Percentiles rank a stretch among this genome's conserved stretches.
Conservation (phyloP, 2,797 vertebrate species). For the Sarcophilus harrisii region DNA sequence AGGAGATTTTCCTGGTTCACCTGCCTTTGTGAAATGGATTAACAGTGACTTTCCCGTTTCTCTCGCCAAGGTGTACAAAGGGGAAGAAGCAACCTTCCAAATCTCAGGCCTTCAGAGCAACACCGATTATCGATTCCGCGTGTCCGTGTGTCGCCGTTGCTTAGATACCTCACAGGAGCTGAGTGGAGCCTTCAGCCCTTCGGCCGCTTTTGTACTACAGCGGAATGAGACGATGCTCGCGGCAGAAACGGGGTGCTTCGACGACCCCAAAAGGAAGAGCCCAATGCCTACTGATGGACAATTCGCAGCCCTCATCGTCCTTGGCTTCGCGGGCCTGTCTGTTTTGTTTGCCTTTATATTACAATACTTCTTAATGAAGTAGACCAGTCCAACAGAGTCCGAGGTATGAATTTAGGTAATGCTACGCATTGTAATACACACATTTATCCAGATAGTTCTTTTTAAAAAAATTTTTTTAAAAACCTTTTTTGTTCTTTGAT, state of each 20-base stretch:
- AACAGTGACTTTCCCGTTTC: slow-evolving; percentile 14
- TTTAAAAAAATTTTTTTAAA: slow-evolving; percentile 63
- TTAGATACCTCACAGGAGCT: slow-evolving; percentile 96
- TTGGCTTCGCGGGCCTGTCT: slow-evolving; percentile 93
- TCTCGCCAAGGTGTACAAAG: slow-evolving; percentile 92
- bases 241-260: slow-evolving; percentile 85
- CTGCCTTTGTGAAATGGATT: background rate
- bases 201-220: slow-evolving; percentile 91
- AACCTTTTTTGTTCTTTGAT: slow-evolving; percentile 83
- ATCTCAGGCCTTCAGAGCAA: slow-evolving; percentile 95
- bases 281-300: slow-evolving; percentile 95
- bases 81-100: slow-evolving; percentile 95
- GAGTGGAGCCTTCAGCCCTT: slow-evolving; percentile 95
- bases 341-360: slow-evolving; percentile 97
- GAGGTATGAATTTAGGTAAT: slow-evolving; percentile 89
- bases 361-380: slow-evolving; percentile 99
- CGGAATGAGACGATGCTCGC: slow-evolving; percentile 87
- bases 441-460: slow-evolving; percentile 88
- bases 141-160: slow-evolving; percentile 95
- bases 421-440: slow-evolving; percentile 90
- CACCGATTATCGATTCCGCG: slow-evolving; percentile 97
- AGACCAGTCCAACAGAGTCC: slow-evolving; percentile 85
- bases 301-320: slow-evolving; percentile 95
- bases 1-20: background rate
- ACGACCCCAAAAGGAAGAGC: slow-evolving; percentile 87